Evolutionary conservation across 2,888 invertebrate species (phyloP).

Genomic region (Ypsolopha scabrella): DNA sequence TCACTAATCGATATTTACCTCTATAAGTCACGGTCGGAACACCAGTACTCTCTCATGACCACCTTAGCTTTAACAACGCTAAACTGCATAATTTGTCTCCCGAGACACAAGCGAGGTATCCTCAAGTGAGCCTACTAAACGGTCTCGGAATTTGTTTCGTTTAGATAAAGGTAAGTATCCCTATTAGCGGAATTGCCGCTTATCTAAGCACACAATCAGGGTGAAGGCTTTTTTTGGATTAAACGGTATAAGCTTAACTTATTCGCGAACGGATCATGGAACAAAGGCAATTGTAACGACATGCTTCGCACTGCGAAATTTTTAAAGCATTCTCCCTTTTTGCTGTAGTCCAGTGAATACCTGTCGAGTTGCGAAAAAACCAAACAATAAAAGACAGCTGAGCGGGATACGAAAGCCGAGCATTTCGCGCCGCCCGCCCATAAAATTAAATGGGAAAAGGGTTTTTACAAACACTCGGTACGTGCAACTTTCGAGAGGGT

Average conservation of each 20-base stretch:
- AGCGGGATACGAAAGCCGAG: conserved; percentile 26
- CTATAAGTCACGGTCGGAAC: conserved; percentile 33
- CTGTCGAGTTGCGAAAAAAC: conserved; percentile 40
- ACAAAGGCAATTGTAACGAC: neutral
- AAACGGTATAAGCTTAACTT: neutral
- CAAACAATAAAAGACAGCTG: conserved; percentile 45
- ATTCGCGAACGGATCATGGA: neutral
- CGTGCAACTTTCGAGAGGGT: conserved; percentile 30
- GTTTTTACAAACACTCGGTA: conserved; percentile 12
- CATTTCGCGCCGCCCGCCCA: conserved; percentile 41
- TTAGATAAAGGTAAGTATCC: neutral
- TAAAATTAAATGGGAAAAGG: conserved; percentile 46
- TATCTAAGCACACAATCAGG: neutral
- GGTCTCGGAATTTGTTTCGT: neutral
- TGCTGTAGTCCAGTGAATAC: conserved; percentile 27
- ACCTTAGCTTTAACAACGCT: conserved; percentile 6
- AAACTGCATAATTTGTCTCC: conserved; percentile 9
- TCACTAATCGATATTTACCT: conserved; percentile 37
- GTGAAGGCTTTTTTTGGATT: neutral
- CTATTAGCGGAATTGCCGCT: neutral
- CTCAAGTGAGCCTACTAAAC: neutral
- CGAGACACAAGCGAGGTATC: neutral
- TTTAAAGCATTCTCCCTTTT: conserved; percentile 36
- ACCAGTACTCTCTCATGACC: conserved; percentile 23
- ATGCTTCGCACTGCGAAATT: conserved; percentile 20